Percentiles rank a stretch among this genome's conserved stretches.
phyloP scores from a whole-genome alignment of 1,140 invertebrate genomes.

The Agrilus planipennis region DNA sequence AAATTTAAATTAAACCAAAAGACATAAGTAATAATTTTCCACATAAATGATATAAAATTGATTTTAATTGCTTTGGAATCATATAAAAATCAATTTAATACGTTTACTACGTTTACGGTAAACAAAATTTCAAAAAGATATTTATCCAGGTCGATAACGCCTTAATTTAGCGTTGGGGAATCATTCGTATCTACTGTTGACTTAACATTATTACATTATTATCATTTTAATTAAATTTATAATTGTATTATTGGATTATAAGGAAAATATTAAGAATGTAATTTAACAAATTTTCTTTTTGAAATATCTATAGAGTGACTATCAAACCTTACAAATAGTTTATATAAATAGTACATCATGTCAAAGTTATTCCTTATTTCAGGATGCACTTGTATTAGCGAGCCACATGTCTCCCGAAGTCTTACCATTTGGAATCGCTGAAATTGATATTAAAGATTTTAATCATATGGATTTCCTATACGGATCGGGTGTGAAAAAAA shows the following conservation, averaged over 20 bases:
- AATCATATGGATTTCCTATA: constrained; percentile 28
- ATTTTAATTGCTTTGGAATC: too few relatives aligned
- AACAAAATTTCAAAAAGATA: neutral
- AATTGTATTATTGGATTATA: neutral
- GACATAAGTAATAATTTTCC: too few relatives aligned
- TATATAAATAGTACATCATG: neutral
- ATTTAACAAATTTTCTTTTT: neutral
- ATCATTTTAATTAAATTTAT: neutral
- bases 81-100: too few relatives aligned
- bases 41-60: too few relatives aligned
- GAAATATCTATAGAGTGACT: neutral
- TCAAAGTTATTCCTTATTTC: constrained; percentile 8
- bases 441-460: constrained; percentile 18
- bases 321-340: neutral
- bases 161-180: too few relatives aligned
- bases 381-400: constrained; percentile 24
- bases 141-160: neutral
- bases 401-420: constrained; percentile 17
- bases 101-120: neutral
- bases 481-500: constrained; percentile 16
- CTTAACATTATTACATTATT: neutral
- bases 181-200: too few relatives aligned
- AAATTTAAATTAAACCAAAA: too few relatives aligned
- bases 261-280: too few relatives aligned
- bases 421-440: constrained; percentile 16